Evolutionary conservation across 2,113 vertebrate genomes (phyloP).

Genomic region (Prolemur simus): DNA sequence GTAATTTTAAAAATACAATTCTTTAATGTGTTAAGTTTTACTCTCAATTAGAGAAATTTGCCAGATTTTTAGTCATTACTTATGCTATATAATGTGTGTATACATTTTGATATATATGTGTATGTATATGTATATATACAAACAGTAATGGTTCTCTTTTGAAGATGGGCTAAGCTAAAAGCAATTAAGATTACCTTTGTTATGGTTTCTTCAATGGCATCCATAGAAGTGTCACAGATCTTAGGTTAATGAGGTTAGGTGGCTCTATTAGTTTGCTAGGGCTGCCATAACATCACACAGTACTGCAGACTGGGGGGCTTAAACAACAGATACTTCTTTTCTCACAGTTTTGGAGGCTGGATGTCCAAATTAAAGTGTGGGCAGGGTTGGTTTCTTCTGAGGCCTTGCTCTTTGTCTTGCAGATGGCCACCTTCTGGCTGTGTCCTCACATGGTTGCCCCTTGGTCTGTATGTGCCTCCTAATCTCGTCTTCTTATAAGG

Average conservation of each 20-base stretch:
- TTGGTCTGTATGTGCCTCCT: background rate
- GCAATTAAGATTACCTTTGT: background rate
- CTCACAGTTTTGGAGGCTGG: background rate
- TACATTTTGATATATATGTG: no score
- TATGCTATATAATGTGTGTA: background rate
- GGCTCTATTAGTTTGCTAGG: background rate
- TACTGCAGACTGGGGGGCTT: background rate
- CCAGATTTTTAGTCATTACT: background rate
- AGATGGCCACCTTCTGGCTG: background rate
- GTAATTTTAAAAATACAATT: conserved; percentile 20
- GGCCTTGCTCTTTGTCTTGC: background rate
- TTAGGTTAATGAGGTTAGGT: background rate
- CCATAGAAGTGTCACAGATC: background rate
- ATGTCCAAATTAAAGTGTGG: background rate
- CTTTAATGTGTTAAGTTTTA: background rate
- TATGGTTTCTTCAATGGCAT: background rate
- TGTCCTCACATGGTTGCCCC: background rate
- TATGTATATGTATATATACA: no score
- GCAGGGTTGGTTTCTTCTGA: background rate
- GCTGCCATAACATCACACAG: background rate
- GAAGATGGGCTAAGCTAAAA: background rate
- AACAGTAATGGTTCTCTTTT: background rate
- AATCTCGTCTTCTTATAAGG: background rate
- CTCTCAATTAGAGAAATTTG: background rate
- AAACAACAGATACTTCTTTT: background rate